Conservation (phyloP, 2,797 vertebrate genomes). For the Enteromius trimaculatus region DNA sequence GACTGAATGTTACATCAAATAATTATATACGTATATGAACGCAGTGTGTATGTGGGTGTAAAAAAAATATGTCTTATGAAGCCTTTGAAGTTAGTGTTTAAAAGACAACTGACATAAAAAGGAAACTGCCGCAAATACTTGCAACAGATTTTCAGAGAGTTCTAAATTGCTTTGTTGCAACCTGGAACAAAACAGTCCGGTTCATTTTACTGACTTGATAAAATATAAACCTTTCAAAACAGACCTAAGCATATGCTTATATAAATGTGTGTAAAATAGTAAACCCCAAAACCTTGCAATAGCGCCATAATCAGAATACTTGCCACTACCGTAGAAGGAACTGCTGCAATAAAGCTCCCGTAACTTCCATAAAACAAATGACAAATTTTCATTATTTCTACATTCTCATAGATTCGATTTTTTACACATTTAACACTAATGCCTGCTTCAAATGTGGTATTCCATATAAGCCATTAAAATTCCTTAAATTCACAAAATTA, state of each 20-base stretch:
- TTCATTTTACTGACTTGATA: neutral
- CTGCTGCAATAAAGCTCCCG: neutral
- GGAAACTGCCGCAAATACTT: neutral
- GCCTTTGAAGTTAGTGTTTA: conserved; percentile 5
- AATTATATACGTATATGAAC: conserved; percentile 14
- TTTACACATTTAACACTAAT: neutral
- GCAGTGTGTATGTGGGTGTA: conserved; percentile 7
- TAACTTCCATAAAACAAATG: neutral
- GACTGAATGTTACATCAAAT: conserved; percentile 25
- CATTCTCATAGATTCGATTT: neutral
- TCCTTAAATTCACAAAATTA: neutral
- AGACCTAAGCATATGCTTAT: neutral
- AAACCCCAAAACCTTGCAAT: neutral
- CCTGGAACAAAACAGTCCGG: neutral
- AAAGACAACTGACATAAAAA: neutral
- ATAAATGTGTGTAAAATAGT: neutral
- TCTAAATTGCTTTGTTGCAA: neutral
- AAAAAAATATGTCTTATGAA: neutral
- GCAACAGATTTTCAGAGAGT: neutral
- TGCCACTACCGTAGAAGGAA: neutral
- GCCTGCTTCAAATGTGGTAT: neutral
- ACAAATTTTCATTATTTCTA: neutral
- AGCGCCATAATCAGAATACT: neutral
- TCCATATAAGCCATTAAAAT: neutral
- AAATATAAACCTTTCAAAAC: neutral